Evolutionary conservation across 2,888 invertebrate genomes (phyloP).

Genomic region (Drosophila fungiperda): DNA sequence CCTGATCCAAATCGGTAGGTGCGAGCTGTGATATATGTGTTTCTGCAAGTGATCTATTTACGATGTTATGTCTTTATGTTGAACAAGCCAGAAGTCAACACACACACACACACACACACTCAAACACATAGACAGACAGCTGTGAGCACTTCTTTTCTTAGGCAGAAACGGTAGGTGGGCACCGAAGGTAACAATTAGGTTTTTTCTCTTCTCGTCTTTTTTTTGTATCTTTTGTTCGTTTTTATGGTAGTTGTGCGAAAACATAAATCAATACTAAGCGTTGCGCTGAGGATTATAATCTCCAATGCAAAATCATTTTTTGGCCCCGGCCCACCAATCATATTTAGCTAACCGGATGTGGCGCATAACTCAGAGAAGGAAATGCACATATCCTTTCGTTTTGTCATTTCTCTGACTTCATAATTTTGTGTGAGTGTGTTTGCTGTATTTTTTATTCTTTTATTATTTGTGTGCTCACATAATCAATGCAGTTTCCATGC

Average conservation of each 20-base stretch:
- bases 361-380: constrained; percentile 79
- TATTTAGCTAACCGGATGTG: constrained; percentile 77
- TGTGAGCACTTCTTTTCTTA: constrained; percentile 51
- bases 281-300: constrained; percentile 34
- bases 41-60: constrained; percentile 75
- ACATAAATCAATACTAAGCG: constrained; percentile 52
- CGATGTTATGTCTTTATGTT: constrained; percentile 76
- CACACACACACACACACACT: constrained; percentile 24
- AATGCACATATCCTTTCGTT: constrained; percentile 78
- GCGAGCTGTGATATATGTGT: constrained; percentile 47
- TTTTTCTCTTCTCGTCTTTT: constrained; percentile 5
- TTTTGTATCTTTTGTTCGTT: constrained; percentile 10
- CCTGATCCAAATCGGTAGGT: constrained; percentile 57
- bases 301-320: constrained; percentile 34
- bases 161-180: constrained; percentile 57
- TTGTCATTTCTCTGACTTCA: constrained; percentile 72
- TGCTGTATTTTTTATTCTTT: not conserved
- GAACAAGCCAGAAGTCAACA: constrained; percentile 54
- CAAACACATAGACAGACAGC: constrained; percentile 46
- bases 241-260: constrained; percentile 13
- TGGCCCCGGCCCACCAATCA: constrained; percentile 56
- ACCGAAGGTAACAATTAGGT: constrained; percentile 45
- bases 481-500: constrained; percentile 67
- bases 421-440: constrained; percentile 29
- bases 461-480: constrained; percentile 29